These are phyloP conservation scores for Dasypus novemcinctus DNA, from an alignment of 2,113 vertebrate species.

Conservation along the genomic window DNA sequence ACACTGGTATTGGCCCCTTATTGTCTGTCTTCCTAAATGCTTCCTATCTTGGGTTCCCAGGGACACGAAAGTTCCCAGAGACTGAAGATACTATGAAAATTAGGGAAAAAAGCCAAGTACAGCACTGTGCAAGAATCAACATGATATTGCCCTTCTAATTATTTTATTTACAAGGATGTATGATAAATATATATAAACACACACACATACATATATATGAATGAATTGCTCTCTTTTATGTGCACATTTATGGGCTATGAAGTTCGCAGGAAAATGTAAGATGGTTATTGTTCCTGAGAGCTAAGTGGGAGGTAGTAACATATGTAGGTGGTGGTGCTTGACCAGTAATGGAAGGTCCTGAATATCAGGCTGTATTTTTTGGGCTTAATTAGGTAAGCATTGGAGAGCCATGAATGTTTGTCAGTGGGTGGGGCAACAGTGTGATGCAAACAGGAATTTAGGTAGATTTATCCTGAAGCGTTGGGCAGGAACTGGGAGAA, in stretches of 20 bases:
- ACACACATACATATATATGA: background rate
- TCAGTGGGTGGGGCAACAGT: background rate
- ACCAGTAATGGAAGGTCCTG: slow-evolving; percentile 6
- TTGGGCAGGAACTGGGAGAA: background rate
- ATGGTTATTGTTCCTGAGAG: slow-evolving; percentile 11
- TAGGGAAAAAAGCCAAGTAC: background rate
- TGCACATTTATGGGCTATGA: background rate
- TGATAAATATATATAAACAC: background rate
- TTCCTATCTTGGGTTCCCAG: background rate
- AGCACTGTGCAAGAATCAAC: background rate
- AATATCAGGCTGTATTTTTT: slow-evolving; percentile 33
- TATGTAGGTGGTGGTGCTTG: slow-evolving; percentile 46
- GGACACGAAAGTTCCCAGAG: background rate
- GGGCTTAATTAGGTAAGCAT: slow-evolving; percentile 12
- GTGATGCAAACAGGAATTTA: background rate
- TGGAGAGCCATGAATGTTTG: background rate
- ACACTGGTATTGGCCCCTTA: background rate
- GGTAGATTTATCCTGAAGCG: background rate
- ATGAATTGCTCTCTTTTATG: background rate
- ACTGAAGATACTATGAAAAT: background rate
- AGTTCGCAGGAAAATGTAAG: background rate
- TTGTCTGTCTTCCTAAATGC: background rate
- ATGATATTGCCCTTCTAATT: background rate
- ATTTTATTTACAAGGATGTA: background rate
- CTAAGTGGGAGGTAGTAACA: background rate